These are phyloP conservation scores for Parnassius apollo DNA, from an alignment of 2,888 invertebrate species.

Conservation along the genomic window DNA sequence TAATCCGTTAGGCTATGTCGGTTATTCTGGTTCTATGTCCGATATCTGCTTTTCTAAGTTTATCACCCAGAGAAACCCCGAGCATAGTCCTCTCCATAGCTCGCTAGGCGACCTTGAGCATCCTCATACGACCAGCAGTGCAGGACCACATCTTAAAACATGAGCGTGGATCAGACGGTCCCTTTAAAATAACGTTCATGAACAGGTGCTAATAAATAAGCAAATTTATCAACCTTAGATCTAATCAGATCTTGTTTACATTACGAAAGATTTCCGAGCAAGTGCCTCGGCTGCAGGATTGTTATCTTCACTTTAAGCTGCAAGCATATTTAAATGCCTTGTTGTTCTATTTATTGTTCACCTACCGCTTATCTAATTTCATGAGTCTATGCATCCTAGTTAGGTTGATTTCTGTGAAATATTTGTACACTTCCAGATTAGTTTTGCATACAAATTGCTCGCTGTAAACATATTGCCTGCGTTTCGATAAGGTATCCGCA, in stretches of 20 bases:
- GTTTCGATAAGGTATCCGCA: conserved; percentile 60
- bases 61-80: too few species aligned
- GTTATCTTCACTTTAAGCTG: conserved; percentile 62
- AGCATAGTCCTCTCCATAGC: too few species aligned
- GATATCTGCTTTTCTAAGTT: too few species aligned
- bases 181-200: conserved; percentile 22
- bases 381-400: conserved; percentile 65
- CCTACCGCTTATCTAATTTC: conserved; percentile 59
- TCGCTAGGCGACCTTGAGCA: too few species aligned
- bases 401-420: conserved; percentile 60
- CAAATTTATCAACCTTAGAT: conserved; percentile 62
- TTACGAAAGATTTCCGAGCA: conserved; percentile 53
- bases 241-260: conserved; percentile 76
- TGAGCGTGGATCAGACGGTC: too few species aligned
- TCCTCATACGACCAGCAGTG: too few species aligned
- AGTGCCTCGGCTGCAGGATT: conserved; percentile 36
- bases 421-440: conserved; percentile 59
- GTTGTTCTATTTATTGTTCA: conserved; percentile 68
- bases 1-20: too few species aligned
- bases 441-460: conserved; percentile 62
- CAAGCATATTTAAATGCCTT: conserved; percentile 62
- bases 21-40: too few species aligned
- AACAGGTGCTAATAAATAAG: conserved; percentile 70
- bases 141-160: too few species aligned
- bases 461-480: conserved; percentile 64